Percentiles rank a stretch among this genome's conserved stretches.
phyloP scores from a whole-genome alignment of 2,113 vertebrate species.

The Megaceryle torquata region DNA sequence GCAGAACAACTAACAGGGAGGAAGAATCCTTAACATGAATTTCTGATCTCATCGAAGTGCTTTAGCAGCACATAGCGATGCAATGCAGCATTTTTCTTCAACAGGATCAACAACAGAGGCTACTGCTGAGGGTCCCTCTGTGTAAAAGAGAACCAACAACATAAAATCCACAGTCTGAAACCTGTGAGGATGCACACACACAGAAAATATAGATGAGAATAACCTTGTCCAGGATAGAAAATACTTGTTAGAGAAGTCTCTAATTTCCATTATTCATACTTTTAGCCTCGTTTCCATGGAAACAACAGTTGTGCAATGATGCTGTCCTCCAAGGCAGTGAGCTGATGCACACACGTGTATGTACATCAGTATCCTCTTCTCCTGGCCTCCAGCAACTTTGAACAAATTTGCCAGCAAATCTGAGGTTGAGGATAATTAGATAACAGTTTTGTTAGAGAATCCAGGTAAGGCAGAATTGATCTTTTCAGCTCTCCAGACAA shows the following conservation, averaged over 20 bases:
- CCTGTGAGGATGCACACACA: not conserved
- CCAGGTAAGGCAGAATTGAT: not conserved
- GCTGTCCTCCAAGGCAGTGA: conserved; percentile 11
- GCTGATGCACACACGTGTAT: not conserved
- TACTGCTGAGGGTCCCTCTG: not conserved
- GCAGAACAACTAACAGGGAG: not conserved
- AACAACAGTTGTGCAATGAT: not conserved
- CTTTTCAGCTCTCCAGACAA: not conserved
- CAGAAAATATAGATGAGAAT: not conserved
- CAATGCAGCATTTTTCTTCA: conserved; percentile 25
- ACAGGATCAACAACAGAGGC: not conserved
- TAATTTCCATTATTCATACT: conserved; percentile 50
- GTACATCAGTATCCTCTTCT: not conserved
- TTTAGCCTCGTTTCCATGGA: conserved; percentile 60
- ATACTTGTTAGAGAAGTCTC: not conserved
- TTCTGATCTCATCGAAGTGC: not conserved
- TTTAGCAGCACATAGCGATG: conserved; percentile 5
- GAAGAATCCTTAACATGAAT: not conserved
- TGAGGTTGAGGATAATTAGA: not conserved
- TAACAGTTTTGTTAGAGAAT: not conserved
- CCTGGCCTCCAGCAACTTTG: not conserved
- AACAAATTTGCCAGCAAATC: not conserved
- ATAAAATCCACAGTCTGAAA: not conserved
- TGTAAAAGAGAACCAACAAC: not conserved
- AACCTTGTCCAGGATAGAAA: conserved; percentile 18